Percentiles rank a stretch among this genome's conserved stretches.
Evolutionary conservation across 1,140 invertebrate genomes (phyloP).

Genomic region (Medauroidea extradentata): DNA sequence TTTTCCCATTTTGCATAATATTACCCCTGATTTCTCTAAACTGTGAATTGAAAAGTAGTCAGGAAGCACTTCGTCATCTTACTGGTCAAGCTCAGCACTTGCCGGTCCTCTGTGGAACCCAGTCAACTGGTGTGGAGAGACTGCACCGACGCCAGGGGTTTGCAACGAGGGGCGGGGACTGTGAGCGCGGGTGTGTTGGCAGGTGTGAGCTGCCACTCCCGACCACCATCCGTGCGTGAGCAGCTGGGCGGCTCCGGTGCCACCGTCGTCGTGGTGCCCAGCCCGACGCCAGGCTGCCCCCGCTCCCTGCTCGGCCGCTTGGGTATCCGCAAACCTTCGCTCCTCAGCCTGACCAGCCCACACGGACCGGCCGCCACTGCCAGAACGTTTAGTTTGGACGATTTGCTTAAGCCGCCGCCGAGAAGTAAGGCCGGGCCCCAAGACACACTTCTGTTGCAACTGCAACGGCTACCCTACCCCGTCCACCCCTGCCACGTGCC

Average conservation of each 20-base stretch:
- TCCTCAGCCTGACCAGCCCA: constrained; percentile 64
- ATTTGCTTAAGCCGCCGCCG: constrained; percentile 68
- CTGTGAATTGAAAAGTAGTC: too few species aligned
- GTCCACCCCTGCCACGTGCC: too few species aligned
- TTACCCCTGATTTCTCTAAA: too few species aligned
- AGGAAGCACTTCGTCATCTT: too few species aligned
- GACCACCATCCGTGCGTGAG: constrained; percentile 38
- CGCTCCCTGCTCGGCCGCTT: constrained; percentile 67
- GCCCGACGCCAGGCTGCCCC: constrained; percentile 40
- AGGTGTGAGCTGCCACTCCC: constrained; percentile 7
- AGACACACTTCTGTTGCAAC: background rate
- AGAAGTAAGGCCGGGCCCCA: constrained; percentile 9
- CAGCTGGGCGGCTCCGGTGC: constrained; percentile 29
- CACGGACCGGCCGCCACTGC: constrained; percentile 49
- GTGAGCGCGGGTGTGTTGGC: background rate
- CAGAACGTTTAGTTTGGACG: constrained; percentile 75
- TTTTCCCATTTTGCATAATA: too few species aligned
- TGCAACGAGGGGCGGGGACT: too few species aligned
- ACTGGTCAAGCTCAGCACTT: too few species aligned
- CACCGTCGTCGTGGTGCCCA: constrained; percentile 23
- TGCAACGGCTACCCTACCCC: too few species aligned
- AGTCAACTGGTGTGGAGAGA: too few species aligned
- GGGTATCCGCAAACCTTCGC: constrained; percentile 74
- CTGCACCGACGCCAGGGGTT: too few species aligned
- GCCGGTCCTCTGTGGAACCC: too few species aligned